Base-by-base conservation (phyloP, 2,888 invertebrate species). In the Holacanthella duospinosa region DNA sequence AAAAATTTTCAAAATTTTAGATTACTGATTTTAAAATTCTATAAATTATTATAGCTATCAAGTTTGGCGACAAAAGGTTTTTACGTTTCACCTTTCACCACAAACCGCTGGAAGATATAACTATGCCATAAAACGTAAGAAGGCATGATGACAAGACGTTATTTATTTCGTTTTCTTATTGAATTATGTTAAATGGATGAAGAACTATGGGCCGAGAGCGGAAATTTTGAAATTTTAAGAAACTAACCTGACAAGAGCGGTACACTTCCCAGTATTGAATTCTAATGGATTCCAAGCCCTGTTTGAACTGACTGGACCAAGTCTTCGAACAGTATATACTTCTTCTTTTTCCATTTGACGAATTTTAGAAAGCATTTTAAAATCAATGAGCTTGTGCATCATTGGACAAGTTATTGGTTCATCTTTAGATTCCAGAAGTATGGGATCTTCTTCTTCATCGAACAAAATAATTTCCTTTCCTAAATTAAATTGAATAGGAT, bases 201-300 rank as follows among this genome's bases (percentile, higher is more conserved):
- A n/a, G n/a, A n/a, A n/a, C n/a, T n/a, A n/a, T n/a, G n/a, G n/a
- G n/a, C n/a, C n/a, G n/a, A n/a, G n/a, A n/a, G n/a, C n/a, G n/a
- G n/a, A n/a, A n/a, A n/a, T n/a, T n/a, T n/a, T n/a, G n/a, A n/a
- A n/a, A n/a, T n/a, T n/a, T n/a, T n/a, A 24, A 53, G n/a, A n/a
- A 24, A 53, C 26, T 59, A 25, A 59, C 59, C 59, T 43, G 2
- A 59, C 59, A 44, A 59, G n/a, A 9, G 44, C 43, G 21, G 44
- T 59, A 19, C 25, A 28, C 24, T 57, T 57, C 4, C 57, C 57
- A 29, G n/a, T 12, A 21, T 6, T 16, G 3, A 58, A n/a, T 3
- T 28, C 29, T 27, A n/a, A n/a, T 6, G 59, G 43, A 27, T 59
- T 59, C 59, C 59, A 59, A 2, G 59, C 25, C 36, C 19, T 44